Percentiles rank a stretch among this genome's conserved stretches.
phyloP scores from a whole-genome alignment of 2,797 vertebrate genomes.

The Gobionotothen gibberifrons region DNA sequence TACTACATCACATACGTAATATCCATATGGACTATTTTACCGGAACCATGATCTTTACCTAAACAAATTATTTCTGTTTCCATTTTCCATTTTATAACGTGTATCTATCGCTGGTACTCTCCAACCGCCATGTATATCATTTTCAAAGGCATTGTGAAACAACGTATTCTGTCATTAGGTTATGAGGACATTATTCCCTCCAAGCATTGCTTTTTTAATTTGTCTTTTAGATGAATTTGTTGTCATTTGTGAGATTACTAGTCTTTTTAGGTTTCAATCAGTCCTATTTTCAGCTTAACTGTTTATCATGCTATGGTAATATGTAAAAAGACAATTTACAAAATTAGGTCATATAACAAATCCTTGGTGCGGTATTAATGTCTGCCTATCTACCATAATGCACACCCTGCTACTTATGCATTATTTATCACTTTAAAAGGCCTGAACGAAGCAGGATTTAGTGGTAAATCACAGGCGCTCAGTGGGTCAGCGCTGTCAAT shows the following conservation, averaged over 20 bases:
- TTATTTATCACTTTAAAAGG: conserved; percentile 63
- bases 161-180: no score
- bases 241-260: not conserved
- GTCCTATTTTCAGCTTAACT: not conserved
- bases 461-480: conserved; percentile 54
- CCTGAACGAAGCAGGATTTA: conserved; percentile 49
- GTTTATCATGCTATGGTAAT: no score
- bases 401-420: conserved; percentile 29
- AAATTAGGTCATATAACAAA: not conserved
- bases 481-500: conserved; percentile 59
- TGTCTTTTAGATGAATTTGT: not conserved
- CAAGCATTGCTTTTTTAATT: not conserved
- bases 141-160: no score
- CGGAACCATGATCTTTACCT: no score
- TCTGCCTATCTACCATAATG: conserved; percentile 22
- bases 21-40: no score
- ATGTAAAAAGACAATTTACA: conserved; percentile 1
- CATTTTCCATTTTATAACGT: no score
- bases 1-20: no score
- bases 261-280: not conserved
- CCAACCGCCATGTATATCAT: no score
- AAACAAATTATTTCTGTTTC: no score
- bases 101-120: no score
- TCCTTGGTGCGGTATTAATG: not conserved
- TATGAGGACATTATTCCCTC: not conserved